Evolutionary conservation across 2,113 vertebrate species (phyloP), one percentile per base, ranked within the genome.

Genomic region (Petrocephalus zakoni): DNA sequence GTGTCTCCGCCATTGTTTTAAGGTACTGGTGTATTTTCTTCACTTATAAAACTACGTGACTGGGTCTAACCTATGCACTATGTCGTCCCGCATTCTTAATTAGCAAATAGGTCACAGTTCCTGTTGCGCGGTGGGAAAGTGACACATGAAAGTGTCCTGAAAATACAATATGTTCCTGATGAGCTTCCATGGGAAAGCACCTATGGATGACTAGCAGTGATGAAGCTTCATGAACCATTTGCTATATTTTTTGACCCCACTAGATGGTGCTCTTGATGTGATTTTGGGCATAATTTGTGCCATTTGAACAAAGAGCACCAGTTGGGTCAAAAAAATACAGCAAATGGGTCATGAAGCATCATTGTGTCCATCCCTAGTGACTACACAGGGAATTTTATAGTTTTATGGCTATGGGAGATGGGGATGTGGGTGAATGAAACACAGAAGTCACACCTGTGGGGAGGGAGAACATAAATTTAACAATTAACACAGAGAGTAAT

Each of bases 401-500:
- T 75, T 72, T 72, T 52, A 53, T 85, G 51, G 47, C n/a, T 52
- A 34, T 17, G 25, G n/a, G 72, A n/a, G 13, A 34, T 37, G 51
- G 75, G 72, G 19, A 51, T 3, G 21, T 21, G 51, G 72, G 15
- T 88, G 68, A 55, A 88, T 81, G 51, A n/a, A 52, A 81, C 78
- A 82, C 51, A 47, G 72, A 88, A 42, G 72, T 68, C 29, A 37
- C 21, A 82, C 88, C 88, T 88, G 55, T 58, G n/a, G 75, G 53
- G 25, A 42, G 75, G 55, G 9, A 4, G 68, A 55, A 51, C n/a
- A n/a, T 46, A 47, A 25, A 21, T 78, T 19, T 25, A 92, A 90
- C 93, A 88, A 93, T 92, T 92, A 93, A 88, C 91, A 92, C 90
- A 93, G 92, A 91, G 88, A 92, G 86, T 92, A 90, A 88, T 78